Percentiles rank a stretch among this genome's conserved stretches.
These are phyloP conservation scores for Rhaphigaster nebulosa DNA, from an alignment of 2,888 invertebrate species.

Conservation along the genomic window DNA sequence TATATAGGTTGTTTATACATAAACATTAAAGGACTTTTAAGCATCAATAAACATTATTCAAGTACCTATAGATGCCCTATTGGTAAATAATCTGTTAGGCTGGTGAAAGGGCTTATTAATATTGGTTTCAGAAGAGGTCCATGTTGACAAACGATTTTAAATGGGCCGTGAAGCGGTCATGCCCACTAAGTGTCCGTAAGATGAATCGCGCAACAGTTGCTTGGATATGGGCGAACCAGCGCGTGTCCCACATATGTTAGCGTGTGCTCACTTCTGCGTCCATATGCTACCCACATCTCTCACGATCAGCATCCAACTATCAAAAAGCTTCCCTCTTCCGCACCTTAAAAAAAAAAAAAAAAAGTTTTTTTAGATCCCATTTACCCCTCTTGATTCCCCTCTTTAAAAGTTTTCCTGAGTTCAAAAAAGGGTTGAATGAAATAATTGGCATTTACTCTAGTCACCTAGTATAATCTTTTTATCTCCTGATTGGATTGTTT, in stretches of 20 bases:
- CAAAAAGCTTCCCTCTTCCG: not conserved
- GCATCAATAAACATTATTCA: not conserved
- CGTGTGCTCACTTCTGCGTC: not conserved
- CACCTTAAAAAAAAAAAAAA: not conserved
- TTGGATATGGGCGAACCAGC: slow-evolving; percentile 22
- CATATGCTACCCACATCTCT: slow-evolving; percentile 37
- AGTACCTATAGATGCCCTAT: not conserved
- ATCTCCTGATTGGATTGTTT: too few relatives aligned
- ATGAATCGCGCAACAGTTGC: slow-evolving; percentile 54
- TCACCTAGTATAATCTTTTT: too few relatives aligned
- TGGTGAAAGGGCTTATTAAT: not conserved
- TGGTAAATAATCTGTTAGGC: not conserved
- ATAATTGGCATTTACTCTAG: too few relatives aligned
- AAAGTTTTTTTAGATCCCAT: not conserved
- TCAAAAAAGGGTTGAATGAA: too few relatives aligned
- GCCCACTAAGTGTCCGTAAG: not conserved
- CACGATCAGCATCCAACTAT: not conserved
- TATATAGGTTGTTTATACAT: too few relatives aligned
- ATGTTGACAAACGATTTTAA: not conserved
- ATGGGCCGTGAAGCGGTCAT: not conserved
- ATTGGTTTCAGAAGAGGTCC: not conserved
- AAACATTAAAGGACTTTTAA: not conserved
- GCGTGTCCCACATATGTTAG: slow-evolving; percentile 55
- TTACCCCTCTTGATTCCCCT: not conserved
- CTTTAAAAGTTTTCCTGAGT: too few relatives aligned